Base-by-base conservation (phyloP, 2,888 invertebrate species). In the Crepidodera aurea region DNA sequence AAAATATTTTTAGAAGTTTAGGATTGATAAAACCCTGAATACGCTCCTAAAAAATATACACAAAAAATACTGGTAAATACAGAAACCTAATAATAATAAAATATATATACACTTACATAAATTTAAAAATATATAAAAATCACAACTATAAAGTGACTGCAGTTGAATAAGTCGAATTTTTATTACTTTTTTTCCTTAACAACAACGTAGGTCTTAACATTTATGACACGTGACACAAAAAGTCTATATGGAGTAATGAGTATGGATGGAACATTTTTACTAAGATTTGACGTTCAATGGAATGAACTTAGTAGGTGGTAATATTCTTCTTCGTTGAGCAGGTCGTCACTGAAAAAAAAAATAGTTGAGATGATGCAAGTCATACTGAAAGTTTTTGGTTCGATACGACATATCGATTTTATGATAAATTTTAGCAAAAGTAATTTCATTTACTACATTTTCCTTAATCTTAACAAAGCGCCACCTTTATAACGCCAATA, bases 241-340 rank as follows among this genome's bases (percentile, higher is more conserved):
- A 60, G 46, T 53, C 39, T 53, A 53, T 53, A 60, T 55, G 48
- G 46, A 40, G 25, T 57, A 42, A 50, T 50, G 57, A 39, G 19
- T 60, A 46, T 55, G 55, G 60, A 60, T 55, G 60, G 60, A 60
- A 60, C 42, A 55, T 54, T 54, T 39, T 55, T 39, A 13, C 29
- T 50, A 19, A 29, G 55, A 54, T 46, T 40, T 46, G 57, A 57
- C 48, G 29, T 64, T 72, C 68, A 75, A 59, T 69, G 68, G 67
- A 74, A 74, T 56, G 74, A 71, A 58, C 69, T 65, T 46, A 80
- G 69, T 32, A 78, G 71, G 56, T 75, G 69, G 61, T 72, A 71
- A 66, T 78, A 79, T 63, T 78, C 78, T 57, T 78, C 74, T 69
- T 76, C 76, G 44, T 72, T 71, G 64, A 79, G 69, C 34, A 77